phyloP scores from a whole-genome alignment of 2,888 invertebrate species.

The Ichneumon xanthorius region DNA sequence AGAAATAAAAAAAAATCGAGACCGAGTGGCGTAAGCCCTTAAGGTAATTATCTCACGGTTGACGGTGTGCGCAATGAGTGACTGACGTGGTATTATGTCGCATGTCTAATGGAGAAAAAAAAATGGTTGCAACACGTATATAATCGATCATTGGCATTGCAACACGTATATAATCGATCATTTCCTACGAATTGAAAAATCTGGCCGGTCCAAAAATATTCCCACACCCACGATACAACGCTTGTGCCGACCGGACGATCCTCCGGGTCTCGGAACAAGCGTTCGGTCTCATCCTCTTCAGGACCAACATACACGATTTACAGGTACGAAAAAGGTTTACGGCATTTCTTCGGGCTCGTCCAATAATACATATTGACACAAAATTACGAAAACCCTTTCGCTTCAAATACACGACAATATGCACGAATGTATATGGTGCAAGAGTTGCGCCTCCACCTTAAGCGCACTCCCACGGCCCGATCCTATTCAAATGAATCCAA shows the following conservation, averaged over 20 bases:
- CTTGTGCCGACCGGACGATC: conserved; percentile 8
- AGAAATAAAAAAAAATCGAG: too few species aligned
- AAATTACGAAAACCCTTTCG: conserved; percentile 61
- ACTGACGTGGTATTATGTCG: too few species aligned
- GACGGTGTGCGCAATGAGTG: too few species aligned
- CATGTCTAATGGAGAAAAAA: neutral
- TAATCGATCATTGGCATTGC: neutral
- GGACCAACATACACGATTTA: neutral
- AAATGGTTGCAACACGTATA: neutral
- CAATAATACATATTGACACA: conserved; percentile 44
- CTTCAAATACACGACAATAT: neutral
- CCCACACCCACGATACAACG: conserved; percentile 48
- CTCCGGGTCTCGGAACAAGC: conserved; percentile 29
- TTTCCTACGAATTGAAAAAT: neutral
- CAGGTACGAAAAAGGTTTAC: conserved; percentile 42
- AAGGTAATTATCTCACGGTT: too few species aligned
- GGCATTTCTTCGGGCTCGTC: conserved; percentile 12
- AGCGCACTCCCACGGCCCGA: conserved; percentile 65
- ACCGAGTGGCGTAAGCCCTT: too few species aligned
- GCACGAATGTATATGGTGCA: conserved; percentile 47
- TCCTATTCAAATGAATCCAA: conserved; percentile 65
- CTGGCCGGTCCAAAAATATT: conserved; percentile 37
- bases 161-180: neutral
- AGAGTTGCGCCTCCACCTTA: conserved; percentile 53
- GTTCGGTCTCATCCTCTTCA: conserved; percentile 29